phyloP scores from a whole-genome alignment of 2,888 invertebrate species.

The Dryobota labecula region DNA sequence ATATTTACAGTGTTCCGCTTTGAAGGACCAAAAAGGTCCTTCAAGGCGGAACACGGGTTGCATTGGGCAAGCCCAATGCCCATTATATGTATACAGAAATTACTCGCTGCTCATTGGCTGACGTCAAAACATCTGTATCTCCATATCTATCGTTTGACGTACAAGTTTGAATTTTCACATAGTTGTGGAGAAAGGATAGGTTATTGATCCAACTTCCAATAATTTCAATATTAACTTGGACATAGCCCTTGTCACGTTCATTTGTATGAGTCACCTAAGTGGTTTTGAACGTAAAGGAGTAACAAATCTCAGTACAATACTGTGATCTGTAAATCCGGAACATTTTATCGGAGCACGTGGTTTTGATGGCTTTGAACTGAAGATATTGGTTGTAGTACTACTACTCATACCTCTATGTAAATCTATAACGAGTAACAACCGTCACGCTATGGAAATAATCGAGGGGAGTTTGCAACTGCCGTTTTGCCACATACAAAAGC shows the following conservation, averaged over 20 bases:
- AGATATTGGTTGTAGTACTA: constrained; percentile 4
- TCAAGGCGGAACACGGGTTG: too few relatives aligned
- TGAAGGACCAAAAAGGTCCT: constrained; percentile 1
- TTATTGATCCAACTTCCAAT: constrained; percentile 46
- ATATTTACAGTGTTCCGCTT: background rate
- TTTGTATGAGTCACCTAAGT: constrained; percentile 54
- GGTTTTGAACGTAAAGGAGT: constrained; percentile 45
- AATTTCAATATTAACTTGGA: constrained; percentile 47
- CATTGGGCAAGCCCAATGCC: too few relatives aligned
- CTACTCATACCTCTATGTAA: background rate
- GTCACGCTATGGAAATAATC: background rate
- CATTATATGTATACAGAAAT: too few relatives aligned
- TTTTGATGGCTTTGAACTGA: constrained; percentile 43
- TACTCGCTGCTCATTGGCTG: background rate
- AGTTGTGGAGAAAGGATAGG: constrained; percentile 31
- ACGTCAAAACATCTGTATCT: background rate
- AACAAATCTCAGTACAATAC: constrained; percentile 54
- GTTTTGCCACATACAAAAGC: background rate
- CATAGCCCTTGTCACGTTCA: constrained; percentile 43
- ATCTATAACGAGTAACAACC: background rate
- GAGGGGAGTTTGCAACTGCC: background rate
- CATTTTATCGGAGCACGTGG: constrained; percentile 49
- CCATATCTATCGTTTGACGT: background rate
- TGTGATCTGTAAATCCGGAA: constrained; percentile 51
- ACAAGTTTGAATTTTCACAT: constrained; percentile 16